A percentile compares a stretch with the other conserved stretches of the same genome.
Conservation (phyloP, 1,140 invertebrate genomes). For the Formica exsecta region DNA sequence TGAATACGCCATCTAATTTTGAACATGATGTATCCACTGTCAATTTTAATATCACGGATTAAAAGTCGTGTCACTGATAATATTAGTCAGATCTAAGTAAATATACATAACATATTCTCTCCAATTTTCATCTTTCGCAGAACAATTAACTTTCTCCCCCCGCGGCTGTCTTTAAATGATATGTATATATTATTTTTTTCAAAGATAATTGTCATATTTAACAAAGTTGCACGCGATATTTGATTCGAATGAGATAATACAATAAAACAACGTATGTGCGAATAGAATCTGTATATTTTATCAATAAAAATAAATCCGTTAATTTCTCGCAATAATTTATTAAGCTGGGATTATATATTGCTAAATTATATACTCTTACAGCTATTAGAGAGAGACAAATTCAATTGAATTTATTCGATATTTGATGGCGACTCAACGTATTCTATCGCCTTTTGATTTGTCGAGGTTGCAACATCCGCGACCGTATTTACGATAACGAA, state of each 20-base stretch:
- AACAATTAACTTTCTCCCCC: conserved; percentile 35
- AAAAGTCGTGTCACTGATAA: conserved; percentile 5
- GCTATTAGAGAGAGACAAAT: neutral
- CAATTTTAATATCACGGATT: neutral
- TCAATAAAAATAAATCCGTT: neutral
- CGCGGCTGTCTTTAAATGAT: conserved; percentile 19
- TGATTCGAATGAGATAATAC: neutral
- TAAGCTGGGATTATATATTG: neutral
- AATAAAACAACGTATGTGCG: neutral
- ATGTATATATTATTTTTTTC: neutral
- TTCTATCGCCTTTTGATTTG: neutral
- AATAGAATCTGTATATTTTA: neutral
- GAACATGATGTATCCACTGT: neutral
- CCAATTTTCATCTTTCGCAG: conserved; percentile 10
- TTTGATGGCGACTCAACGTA: neutral
- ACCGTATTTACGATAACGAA: conserved; percentile 50
- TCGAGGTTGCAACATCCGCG: neutral
- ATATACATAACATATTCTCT: neutral
- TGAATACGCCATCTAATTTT: neutral
- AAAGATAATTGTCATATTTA: neutral
- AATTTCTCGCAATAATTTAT: neutral
- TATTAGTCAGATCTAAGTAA: neutral
- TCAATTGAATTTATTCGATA: neutral
- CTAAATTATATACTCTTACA: neutral
- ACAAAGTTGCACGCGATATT: neutral